phyloP scores from a whole-genome alignment of 2,888 invertebrate species.

The Plusia festucae region DNA sequence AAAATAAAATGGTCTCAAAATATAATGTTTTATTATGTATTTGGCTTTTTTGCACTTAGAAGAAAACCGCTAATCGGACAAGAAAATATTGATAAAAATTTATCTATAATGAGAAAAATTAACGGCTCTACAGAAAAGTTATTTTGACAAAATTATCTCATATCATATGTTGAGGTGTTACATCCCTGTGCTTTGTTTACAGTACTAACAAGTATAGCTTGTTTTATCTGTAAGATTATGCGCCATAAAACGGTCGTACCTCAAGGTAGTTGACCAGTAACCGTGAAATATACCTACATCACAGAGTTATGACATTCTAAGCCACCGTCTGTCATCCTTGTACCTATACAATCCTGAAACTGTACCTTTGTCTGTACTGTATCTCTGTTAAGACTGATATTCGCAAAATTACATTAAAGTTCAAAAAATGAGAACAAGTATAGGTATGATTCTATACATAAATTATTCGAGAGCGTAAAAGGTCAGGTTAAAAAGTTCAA shows the following conservation, averaged over 20 bases:
- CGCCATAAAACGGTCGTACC: constrained; percentile 13
- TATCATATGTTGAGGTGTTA: too few relatives aligned
- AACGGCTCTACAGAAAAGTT: too few relatives aligned
- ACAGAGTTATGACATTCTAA: constrained; percentile 2
- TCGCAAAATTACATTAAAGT: neutral
- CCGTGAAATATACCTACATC: constrained; percentile 1
- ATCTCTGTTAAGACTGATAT: neutral
- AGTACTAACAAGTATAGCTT: neutral
- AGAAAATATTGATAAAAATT: too few relatives aligned
- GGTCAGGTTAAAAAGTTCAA: neutral
- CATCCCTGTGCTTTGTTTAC: too few relatives aligned
- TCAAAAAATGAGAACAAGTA: too few relatives aligned
- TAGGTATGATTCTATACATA: too few relatives aligned
- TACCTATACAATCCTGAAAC: constrained; percentile 29
- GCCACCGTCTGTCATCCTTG: neutral
- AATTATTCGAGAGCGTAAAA: neutral
- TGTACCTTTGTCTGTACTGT: constrained; percentile 19
- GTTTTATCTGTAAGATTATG: constrained; percentile 9
- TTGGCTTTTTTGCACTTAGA: too few relatives aligned
- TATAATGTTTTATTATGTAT: too few relatives aligned
- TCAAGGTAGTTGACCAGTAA: neutral
- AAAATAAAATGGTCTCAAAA: too few relatives aligned
- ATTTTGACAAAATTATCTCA: too few relatives aligned
- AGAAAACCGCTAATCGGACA: too few relatives aligned
- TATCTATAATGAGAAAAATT: too few relatives aligned